These are phyloP conservation scores for Dicranocentrus wangi DNA, from an alignment of 2,888 invertebrate species.

Conservation along the genomic window DNA sequence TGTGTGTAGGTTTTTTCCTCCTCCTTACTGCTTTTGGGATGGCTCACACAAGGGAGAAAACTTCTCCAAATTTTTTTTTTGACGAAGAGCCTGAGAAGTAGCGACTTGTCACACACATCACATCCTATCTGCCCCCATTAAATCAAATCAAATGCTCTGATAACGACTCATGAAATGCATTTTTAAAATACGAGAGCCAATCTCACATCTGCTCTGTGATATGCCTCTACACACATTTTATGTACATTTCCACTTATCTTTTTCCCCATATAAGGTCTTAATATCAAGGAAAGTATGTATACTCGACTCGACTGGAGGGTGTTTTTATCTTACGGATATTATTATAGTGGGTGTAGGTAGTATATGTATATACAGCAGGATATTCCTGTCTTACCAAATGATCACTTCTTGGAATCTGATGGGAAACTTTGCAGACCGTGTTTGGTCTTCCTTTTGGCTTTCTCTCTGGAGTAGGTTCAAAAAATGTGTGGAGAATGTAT, in stretches of 20 bases:
- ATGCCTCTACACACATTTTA: conserved; percentile 29
- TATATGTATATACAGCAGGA: too few relatives aligned
- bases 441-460: too few relatives aligned
- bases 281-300: too few relatives aligned
- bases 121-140: conserved; percentile 61
- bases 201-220: conserved; percentile 28
- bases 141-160: conserved; percentile 61
- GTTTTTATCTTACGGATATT: too few relatives aligned
- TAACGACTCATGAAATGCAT: conserved; percentile 61
- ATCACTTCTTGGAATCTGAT: conserved; percentile 2
- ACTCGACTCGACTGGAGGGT: too few relatives aligned
- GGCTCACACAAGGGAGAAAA: neutral
- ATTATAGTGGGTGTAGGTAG: too few relatives aligned
- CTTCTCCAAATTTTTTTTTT: conserved; percentile 32
- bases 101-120: conserved; percentile 63
- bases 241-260: conserved; percentile 7
- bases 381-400: neutral
- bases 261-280: too few relatives aligned
- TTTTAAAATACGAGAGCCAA: conserved; percentile 55
- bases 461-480: too few relatives aligned
- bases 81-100: conserved; percentile 57
- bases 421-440: neutral
- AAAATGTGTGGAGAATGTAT: too few relatives aligned
- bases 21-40: too few relatives aligned
- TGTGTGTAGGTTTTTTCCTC: too few relatives aligned